Evolutionary conservation across 2,888 invertebrate species (phyloP).

Genomic region (Brachylomia viminalis): DNA sequence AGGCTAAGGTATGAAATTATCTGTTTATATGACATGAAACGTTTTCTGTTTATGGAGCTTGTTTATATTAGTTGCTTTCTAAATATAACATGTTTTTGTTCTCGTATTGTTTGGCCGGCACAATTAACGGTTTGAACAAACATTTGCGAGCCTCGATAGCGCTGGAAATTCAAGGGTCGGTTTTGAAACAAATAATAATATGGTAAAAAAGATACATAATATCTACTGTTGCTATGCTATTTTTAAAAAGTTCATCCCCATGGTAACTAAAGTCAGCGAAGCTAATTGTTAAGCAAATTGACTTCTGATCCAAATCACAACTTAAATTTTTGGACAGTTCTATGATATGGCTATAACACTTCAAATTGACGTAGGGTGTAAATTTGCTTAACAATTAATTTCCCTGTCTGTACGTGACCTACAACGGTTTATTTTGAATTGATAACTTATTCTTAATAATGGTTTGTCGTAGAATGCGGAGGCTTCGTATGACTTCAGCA

Average conservation of each 20-base stretch:
- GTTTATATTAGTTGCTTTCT: conserved; percentile 21
- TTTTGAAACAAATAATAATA: neutral
- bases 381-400: no score
- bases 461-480: conserved; percentile 95
- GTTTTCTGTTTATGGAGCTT: neutral
- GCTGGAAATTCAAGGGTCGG: conserved; percentile 5
- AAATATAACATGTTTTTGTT: neutral
- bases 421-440: no score
- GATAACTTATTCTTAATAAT: neutral
- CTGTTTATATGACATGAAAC: neutral
- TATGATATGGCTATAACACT: neutral
- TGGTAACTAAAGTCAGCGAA: neutral
- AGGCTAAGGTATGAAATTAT: neutral
- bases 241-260: neutral
- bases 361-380: no score
- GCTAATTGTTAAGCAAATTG: neutral
- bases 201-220: neutral
- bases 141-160: conserved; percentile 4
- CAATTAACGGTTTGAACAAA: conserved; percentile 31
- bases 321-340: neutral
- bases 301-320: neutral
- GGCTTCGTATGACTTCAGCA: conserved; percentile 99
- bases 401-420: no score
- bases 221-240: neutral
- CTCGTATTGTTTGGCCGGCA: neutral